A percentile compares a stretch with the other conserved stretches of the same genome.
Conservation (phyloP, 2,113 vertebrate species). For the Tretioscincus oriximinensis region DNA sequence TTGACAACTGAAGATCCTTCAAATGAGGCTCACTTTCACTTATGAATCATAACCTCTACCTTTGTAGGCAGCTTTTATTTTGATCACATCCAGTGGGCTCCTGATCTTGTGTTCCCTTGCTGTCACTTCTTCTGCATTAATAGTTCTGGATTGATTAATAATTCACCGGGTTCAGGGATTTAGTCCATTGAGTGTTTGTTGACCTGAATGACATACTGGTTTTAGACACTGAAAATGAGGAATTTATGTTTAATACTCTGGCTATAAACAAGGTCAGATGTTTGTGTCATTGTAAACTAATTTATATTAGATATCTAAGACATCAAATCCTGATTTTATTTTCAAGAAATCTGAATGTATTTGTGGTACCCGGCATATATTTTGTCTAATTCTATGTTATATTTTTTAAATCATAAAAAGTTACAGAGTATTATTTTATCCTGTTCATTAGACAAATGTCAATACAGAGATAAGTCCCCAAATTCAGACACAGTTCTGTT, state of each 20-base stretch:
- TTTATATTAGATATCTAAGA: not conserved
- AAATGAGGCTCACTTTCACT: constrained; percentile 14
- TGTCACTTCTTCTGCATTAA: not conserved
- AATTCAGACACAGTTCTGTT: no score
- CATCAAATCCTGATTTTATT: not conserved
- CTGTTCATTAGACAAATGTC: no score
- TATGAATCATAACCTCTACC: constrained; percentile 15
- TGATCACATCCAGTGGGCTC: not conserved
- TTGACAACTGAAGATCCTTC: constrained; percentile 10
- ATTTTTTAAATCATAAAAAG: not conserved
- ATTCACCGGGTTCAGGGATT: not conserved
- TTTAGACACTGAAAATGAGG: constrained; percentile 7
- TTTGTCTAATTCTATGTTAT: not conserved
- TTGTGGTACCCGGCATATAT: not conserved
- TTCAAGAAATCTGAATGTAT: not conserved
- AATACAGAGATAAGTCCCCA: no score
- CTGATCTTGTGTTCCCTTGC: not conserved
- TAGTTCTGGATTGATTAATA: not conserved
- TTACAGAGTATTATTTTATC: not conserved
- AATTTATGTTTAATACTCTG: not conserved
- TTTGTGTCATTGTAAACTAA: not conserved
- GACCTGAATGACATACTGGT: constrained; percentile 1
- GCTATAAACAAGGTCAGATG: not conserved
- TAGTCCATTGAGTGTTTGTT: not conserved
- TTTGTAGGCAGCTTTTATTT: not conserved